A percentile compares a stretch with the other conserved stretches of the same genome.
These are phyloP conservation scores for Lepidurus arcticus DNA, from an alignment of 1,140 invertebrate species.

Conservation along the genomic window DNA sequence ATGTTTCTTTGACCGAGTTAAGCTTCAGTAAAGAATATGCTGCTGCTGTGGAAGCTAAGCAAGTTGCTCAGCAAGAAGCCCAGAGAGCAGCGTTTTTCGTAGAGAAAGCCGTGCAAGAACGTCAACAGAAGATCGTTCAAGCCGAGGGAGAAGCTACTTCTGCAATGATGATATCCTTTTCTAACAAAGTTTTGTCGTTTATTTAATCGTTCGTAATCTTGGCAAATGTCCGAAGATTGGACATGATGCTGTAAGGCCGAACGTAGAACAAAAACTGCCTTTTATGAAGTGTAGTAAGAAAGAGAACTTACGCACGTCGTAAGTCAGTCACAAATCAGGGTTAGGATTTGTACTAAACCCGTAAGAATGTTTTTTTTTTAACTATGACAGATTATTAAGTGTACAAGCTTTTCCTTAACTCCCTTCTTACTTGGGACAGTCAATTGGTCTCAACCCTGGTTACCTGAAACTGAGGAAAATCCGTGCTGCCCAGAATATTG, in stretches of 20 bases:
- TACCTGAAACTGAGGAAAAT: constrained; percentile 97
- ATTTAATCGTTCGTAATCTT: constrained; percentile 40
- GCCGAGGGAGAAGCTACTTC: constrained; percentile 99
- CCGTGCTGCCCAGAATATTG: constrained; percentile 92
- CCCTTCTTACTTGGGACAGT: constrained; percentile 80
- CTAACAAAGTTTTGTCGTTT: constrained; percentile 33
- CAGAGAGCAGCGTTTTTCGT: constrained; percentile 97
- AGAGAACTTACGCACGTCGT: neutral
- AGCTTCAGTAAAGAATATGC: constrained; percentile 99
- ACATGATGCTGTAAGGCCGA: constrained; percentile 37
- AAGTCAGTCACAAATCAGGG: neutral
- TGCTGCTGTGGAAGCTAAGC: constrained; percentile 98
- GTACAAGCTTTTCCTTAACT: constrained; percentile 57
- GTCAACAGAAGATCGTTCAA: constrained; percentile 98
- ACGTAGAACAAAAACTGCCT: constrained; percentile 35
- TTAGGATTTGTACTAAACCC: neutral
- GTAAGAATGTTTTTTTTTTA: constrained; percentile 16
- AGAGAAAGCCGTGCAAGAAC: constrained; percentile 94
- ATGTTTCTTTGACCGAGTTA: constrained; percentile 98
- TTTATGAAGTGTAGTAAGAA: neutral
- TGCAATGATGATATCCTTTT: constrained; percentile 91
- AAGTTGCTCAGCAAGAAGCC: constrained; percentile 98
- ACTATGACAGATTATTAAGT: neutral
- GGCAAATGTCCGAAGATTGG: constrained; percentile 35
- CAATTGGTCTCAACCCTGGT: constrained; percentile 89